phyloP scores from a whole-genome alignment of 2,113 vertebrate species.

The Suncus etruscus region DNA sequence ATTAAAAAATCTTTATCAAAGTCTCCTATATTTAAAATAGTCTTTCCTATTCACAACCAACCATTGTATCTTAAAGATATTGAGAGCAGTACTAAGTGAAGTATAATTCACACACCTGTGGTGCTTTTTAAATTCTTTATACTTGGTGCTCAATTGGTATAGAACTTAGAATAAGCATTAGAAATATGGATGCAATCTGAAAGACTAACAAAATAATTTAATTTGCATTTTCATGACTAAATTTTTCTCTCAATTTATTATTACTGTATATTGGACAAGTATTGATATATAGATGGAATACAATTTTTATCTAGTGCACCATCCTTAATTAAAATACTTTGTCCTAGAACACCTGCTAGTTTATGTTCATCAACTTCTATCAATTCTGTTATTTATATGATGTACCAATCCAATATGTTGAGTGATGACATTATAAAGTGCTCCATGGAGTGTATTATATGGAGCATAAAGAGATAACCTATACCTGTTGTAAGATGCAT shows the following conservation, averaged over 20 bases:
- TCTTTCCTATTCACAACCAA: too few species aligned
- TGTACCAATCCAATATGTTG: background rate
- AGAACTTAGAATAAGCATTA: conserved; percentile 5
- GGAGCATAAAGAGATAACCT: background rate
- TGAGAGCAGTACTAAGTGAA: background rate
- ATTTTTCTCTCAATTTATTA: background rate
- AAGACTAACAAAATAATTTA: background rate
- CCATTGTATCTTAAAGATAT: too few species aligned
- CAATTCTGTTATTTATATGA: background rate
- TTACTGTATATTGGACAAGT: background rate
- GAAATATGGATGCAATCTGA: background rate
- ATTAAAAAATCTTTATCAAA: conserved; percentile 11
- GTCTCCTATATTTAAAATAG: background rate
- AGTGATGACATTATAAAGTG: background rate
- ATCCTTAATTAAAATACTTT: background rate
- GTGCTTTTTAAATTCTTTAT: background rate
- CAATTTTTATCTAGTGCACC: background rate
- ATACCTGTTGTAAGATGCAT: background rate
- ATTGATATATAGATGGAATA: background rate
- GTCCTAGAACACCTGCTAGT: background rate
- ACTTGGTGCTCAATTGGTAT: background rate
- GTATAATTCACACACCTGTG: background rate
- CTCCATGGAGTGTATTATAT: background rate
- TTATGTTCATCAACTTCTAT: background rate
- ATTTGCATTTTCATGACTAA: background rate